These are phyloP conservation scores for Seriola quinqueradiata DNA, from an alignment of 2,113 vertebrate genomes.

Conservation along the genomic window DNA sequence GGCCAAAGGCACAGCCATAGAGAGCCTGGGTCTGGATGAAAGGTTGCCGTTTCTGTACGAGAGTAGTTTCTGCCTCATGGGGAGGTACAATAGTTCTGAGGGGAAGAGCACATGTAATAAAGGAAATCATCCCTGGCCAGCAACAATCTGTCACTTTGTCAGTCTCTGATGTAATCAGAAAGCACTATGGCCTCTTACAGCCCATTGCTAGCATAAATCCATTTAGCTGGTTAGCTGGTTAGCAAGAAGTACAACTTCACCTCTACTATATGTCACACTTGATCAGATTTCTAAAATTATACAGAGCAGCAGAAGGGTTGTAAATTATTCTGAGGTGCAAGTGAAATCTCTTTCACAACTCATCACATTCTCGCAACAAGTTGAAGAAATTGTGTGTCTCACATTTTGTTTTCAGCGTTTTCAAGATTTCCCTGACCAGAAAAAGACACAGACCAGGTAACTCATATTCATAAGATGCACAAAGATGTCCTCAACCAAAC, in stretches of 20 bases:
- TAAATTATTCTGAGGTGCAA: neutral
- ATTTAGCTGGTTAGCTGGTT: constrained; percentile 8
- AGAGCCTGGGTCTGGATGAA: constrained; percentile 46
- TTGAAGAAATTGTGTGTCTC: neutral
- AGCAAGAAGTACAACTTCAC: neutral
- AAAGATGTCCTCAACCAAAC: neutral
- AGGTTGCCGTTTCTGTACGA: constrained; percentile 35
- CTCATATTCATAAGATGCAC: neutral
- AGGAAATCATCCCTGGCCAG: constrained; percentile 8
- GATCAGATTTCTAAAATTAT: neutral
- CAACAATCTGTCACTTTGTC: constrained; percentile 17
- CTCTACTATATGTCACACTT: neutral
- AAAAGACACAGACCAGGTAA: neutral
- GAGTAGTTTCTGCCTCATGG: constrained; percentile 22
- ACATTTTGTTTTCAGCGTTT: neutral
- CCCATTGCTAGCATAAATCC: neutral
- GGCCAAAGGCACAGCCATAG: constrained; percentile 47
- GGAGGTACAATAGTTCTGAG: constrained; percentile 33
- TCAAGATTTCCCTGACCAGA: neutral
- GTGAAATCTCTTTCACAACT: neutral
- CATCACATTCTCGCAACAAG: neutral
- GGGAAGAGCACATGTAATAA: constrained; percentile 34
- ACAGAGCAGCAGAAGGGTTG: neutral
- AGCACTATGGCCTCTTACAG: constrained; percentile 15
- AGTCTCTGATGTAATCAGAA: constrained; percentile 34